Base-by-base conservation (phyloP, 2,888 invertebrate genomes). In the Malthinus seriepunctatus region DNA sequence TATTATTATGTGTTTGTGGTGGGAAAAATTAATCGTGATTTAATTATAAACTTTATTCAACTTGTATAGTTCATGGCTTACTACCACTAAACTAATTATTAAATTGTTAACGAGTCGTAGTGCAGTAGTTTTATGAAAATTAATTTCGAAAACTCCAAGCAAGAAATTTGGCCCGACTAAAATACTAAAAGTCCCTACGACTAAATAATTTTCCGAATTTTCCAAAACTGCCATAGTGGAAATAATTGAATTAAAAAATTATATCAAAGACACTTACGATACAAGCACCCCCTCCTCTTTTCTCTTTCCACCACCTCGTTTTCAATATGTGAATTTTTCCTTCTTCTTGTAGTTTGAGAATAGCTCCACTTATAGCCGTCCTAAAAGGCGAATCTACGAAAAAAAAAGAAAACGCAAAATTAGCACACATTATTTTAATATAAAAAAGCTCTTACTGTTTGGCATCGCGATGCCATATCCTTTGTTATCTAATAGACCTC, bases 261-360 rank as follows among this genome's bases (percentile, higher is more conserved):
- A 15, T 32, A 45, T 4, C n/a, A 7, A 9, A 32, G 7, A 15
- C 60, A 78, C 85, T 84, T 81, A 90, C 91, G 75, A 90, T 85
- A 76, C 93, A 93, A 56, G 90, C 88, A 46, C 93, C 93, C 14
- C 94, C 95, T 12, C 94, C 95, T 32, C 93, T 85, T 80, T 90
- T 93, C 79, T 94, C 92, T 76, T 94, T 94, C 98, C 98, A 98
- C 98, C 98, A 99, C 76, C 91, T 89, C 32, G 95, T 93, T 83
- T 97, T 97, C 71, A 98, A 82, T 75, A 91, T 89, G 75, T 93
- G 95, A 62, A 98, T 83, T 79, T 89, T 91, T 42, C 97, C 97
- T 77, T 93, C 93, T 80, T 99, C 98, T 82, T 98, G 97, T 35
- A 98, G 84, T 79, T 93, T 93, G 49, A 98, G 81, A 67, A 99